Evolutionary conservation across 2,113 vertebrate species (phyloP).

Genomic region (Triplophysa rosa): DNA sequence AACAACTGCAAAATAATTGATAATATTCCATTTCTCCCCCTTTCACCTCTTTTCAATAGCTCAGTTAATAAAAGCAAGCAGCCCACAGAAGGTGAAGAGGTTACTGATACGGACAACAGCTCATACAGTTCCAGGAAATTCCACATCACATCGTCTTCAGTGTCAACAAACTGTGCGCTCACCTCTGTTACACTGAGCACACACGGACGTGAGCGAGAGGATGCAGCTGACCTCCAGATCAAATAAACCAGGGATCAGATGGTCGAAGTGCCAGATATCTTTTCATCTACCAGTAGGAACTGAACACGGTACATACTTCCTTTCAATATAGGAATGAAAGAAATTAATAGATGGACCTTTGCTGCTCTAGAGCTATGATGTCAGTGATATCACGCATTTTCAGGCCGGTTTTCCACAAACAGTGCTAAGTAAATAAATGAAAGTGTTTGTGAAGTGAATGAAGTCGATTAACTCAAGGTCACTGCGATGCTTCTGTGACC

Average conservation of each 20-base stretch:
- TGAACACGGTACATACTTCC: neutral
- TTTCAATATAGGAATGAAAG: constrained; percentile 9
- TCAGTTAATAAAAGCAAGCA: constrained; percentile 22
- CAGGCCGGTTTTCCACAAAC: neutral
- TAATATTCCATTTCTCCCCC: too few relatives aligned
- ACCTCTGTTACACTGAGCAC: constrained; percentile 49
- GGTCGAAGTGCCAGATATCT: constrained; percentile 22
- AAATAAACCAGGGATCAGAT: constrained; percentile 42
- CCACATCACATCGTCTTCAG: constrained; percentile 31
- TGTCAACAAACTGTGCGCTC: constrained; percentile 31
- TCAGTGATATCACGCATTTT: constrained; percentile 27
- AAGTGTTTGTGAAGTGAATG: constrained; percentile 12
- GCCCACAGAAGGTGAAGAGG: constrained; percentile 12
- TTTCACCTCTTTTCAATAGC: constrained; percentile 25
- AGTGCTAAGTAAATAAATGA: constrained; percentile 11
- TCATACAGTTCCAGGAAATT: constrained; percentile 42
- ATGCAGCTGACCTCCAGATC: constrained; percentile 35
- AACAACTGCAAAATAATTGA: neutral
- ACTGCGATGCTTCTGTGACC: constrained; percentile 59
- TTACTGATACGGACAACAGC: constrained; percentile 17
- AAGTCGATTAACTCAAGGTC: constrained; percentile 68
- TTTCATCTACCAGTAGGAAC: constrained; percentile 4
- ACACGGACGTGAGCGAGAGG: constrained; percentile 43
- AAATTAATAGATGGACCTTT: neutral
- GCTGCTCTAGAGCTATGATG: neutral